A percentile compares a stretch with the other conserved stretches of the same genome.
Conservation (phyloP, 2,797 vertebrate species). For the Poeciliopsis paucimaculata region DNA sequence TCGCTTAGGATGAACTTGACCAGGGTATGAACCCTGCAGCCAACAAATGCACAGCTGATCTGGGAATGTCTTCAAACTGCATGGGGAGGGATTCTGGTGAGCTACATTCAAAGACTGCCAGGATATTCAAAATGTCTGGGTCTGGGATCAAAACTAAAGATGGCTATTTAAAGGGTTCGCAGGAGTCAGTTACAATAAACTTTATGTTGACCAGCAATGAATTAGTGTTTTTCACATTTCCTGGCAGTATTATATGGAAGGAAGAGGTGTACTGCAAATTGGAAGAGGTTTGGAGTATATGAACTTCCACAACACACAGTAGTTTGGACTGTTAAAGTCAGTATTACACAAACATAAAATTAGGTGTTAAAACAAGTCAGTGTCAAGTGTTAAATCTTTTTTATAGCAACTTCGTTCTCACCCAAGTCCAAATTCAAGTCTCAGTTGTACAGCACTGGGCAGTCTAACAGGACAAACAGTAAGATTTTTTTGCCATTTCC, state of each 20-base stretch:
- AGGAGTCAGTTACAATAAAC: not conserved
- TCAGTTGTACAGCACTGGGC: constrained; percentile 1
- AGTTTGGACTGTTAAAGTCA: not conserved
- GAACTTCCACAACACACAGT: not conserved
- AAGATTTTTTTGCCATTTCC: constrained; percentile 33
- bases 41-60: constrained; percentile 4
- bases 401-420: constrained; percentile 4
- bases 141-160: constrained; percentile 1
- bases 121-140: not conserved
- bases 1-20: not conserved
- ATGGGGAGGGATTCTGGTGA: not conserved
- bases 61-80: not conserved
- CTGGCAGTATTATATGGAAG: not conserved
- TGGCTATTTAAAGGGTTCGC: not conserved
- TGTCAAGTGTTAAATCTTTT: constrained; percentile 5
- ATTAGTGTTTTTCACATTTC: not conserved
- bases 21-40: not conserved
- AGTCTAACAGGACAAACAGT: constrained; percentile 27
- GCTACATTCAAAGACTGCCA: constrained; percentile 6
- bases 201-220: constrained; percentile 1
- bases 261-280: not conserved
- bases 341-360: not conserved
- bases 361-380: not conserved
- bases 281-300: not conserved
- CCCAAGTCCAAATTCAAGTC: not conserved